Conservation (phyloP, 2,797 vertebrate species). For the Pygocentrus nattereri region DNA sequence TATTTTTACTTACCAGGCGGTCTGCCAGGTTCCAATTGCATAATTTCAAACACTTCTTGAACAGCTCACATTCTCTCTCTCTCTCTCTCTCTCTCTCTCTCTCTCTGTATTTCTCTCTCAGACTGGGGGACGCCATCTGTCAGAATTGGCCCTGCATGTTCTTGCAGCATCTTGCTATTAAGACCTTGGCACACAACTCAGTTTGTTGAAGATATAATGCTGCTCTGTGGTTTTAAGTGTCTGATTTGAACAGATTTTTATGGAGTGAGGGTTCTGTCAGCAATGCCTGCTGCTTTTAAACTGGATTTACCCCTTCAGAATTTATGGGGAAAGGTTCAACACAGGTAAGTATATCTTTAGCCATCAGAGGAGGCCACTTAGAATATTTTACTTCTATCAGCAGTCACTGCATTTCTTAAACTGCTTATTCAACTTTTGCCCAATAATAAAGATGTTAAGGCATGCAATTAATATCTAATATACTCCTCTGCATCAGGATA, state of each 20-base stretch:
- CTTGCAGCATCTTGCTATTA: slow-evolving; percentile 50
- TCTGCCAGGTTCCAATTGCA: slow-evolving; percentile 58
- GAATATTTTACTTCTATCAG: background rate
- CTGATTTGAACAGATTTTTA: slow-evolving; percentile 53
- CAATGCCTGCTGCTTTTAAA: slow-evolving; percentile 48
- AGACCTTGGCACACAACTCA: slow-evolving; percentile 50
- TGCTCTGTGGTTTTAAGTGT: slow-evolving; percentile 42
- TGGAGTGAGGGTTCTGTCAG: slow-evolving; percentile 46
- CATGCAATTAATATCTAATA: background rate
- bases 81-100: background rate
- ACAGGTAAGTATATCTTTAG: slow-evolving; percentile 23
- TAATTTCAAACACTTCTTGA: slow-evolving; percentile 59
- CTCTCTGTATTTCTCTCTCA: slow-evolving; percentile 5
- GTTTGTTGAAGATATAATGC: slow-evolving; percentile 43
- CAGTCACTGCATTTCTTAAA: background rate
- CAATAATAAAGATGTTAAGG: no score
- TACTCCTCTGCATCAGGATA: background rate
- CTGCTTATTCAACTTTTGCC: slow-evolving; percentile 1
- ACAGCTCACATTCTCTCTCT: slow-evolving; percentile 44
- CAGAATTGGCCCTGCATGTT: slow-evolving; percentile 49
- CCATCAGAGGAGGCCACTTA: slow-evolving; percentile 31
- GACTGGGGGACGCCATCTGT: slow-evolving; percentile 65
- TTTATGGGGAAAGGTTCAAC: slow-evolving; percentile 32
- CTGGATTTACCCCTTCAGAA: slow-evolving; percentile 53
- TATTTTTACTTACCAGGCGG: slow-evolving; percentile 44